Base-by-base conservation (phyloP, 1,140 invertebrate species). In the Apis dorsata region DNA sequence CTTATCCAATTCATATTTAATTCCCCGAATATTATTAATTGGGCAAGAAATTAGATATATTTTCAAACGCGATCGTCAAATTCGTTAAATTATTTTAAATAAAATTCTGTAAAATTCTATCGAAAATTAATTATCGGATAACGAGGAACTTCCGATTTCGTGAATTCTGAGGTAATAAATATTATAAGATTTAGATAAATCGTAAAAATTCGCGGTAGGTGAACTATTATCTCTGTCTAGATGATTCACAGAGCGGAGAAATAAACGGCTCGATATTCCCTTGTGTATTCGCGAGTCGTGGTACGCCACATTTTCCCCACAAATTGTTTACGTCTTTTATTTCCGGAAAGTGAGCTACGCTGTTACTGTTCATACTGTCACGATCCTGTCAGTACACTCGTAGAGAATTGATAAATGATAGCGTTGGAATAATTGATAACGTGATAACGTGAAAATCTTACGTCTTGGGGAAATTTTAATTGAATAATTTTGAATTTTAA, bases 311-410 rank as follows among this genome's bases (percentile, higher is more conserved):
- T 83, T 63, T 83, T 71, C 49, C 62, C 70, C 69, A 63, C 69
- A 85, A 83, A 85, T 83, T 78, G 80, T 83, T 85, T 77, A 72
- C 68, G 60, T 85, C 74, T 82, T 77, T 85, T 76, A 83, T 83
- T 75, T 71, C 55, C 53, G 79, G n/a, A 2, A 75, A 60, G 24
- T 57, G 63, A 70, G 57, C 15, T 34, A 21, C 53, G 51, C 55
- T 49, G 28, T 51, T 59, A 55, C 57, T 49, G 73, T 68, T 85
- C 73, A 49, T 24, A 24, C 24, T 24, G 24, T 68, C 60, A 13
- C 53, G 44, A 53, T 13, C 7, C 44, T 69, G 65, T 60, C 70
- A 34, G n/a, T 34, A 21, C 11, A 28, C 1, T 57, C 17, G 65
- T 63, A 57, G 19, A 57, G 5, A 34, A 24, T 44, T 44, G 13